Percentiles rank a stretch among this genome's conserved stretches.
Conservation (phyloP, 2,113 vertebrate species). For the Muscicapa adusta region DNA sequence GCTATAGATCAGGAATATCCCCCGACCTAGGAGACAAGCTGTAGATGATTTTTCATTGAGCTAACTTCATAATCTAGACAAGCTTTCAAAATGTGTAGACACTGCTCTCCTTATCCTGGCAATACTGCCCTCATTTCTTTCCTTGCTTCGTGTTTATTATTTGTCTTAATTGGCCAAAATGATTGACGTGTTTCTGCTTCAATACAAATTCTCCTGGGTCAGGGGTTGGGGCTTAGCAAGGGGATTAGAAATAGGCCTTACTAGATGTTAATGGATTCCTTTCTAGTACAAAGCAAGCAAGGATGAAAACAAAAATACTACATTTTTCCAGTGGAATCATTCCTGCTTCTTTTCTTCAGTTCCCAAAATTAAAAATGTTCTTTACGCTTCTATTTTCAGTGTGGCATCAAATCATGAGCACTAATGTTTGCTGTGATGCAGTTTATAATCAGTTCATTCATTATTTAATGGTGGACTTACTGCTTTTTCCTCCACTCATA, state of each 20-base stretch:
- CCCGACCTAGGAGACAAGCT: neutral
- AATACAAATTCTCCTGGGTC: neutral
- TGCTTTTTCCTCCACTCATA: neutral
- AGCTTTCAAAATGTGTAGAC: neutral
- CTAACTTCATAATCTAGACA: conserved; percentile 6
- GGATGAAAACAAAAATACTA: neutral
- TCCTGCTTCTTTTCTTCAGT: neutral
- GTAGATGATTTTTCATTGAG: neutral
- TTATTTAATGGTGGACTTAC: neutral
- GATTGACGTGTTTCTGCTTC: conserved; percentile 18
- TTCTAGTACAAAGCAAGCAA: neutral
- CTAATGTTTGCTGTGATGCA: neutral
- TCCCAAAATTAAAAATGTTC: neutral
- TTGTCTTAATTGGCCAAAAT: conserved; percentile 28
- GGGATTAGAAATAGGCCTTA: neutral
- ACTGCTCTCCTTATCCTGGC: neutral
- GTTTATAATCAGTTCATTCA: neutral
- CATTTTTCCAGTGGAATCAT: neutral
- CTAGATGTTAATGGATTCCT: conserved; percentile 12
- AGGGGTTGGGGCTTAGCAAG: neutral
- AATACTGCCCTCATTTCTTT: neutral
- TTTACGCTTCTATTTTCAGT: neutral
- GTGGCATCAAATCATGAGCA: neutral
- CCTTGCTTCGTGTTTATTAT: neutral
- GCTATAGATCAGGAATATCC: neutral